Conservation (phyloP, 2,113 vertebrate genomes). For the Sakesphorus luctuosus region DNA sequence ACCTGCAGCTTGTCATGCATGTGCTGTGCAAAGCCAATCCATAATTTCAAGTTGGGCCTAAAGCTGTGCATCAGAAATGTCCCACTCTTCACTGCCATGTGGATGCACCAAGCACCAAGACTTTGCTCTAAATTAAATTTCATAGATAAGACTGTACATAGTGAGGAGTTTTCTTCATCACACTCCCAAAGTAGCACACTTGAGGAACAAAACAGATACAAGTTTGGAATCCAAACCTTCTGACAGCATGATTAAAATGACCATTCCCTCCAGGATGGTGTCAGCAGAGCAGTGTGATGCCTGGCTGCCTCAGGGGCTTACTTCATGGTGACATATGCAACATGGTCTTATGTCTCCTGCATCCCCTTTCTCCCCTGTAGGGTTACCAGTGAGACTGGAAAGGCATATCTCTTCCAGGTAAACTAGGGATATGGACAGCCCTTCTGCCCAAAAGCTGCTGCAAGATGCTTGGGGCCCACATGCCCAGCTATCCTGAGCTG, state of each 20-base stretch:
- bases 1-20: background rate
- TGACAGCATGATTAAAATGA: background rate
- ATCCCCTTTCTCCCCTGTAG: fast-evolving
- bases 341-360: background rate
- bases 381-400: background rate
- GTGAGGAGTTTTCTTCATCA: background rate
- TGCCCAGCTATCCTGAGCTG: background rate
- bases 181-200: background rate
- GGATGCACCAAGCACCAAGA: background rate
- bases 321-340: background rate
- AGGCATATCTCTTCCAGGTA: background rate
- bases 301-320: background rate
- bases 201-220: background rate
- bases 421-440: background rate
- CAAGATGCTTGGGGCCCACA: fast-evolving
- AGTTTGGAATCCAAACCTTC: background rate
- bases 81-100: background rate
- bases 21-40: background rate
- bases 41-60: background rate
- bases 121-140: background rate
- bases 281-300: fast-evolving
- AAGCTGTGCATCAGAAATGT: background rate
- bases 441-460: background rate
- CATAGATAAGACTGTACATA: background rate
- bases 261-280: fast-evolving